Evolutionary conservation across 1,140 invertebrate species (phyloP), one percentile per base, ranked within the genome.

Genomic region (Drosophila nigrodunni): DNA sequence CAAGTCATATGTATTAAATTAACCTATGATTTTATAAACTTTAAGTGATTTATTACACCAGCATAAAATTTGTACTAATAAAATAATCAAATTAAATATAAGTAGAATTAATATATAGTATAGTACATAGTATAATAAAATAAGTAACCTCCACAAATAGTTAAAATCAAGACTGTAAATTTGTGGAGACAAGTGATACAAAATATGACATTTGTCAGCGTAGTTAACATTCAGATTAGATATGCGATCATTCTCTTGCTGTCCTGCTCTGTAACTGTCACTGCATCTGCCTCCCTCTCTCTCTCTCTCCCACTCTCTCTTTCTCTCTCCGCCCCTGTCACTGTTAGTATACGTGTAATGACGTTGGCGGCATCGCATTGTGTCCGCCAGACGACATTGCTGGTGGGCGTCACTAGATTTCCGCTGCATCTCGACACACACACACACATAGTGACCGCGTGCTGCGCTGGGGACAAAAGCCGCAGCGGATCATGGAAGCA

Each of bases 341-440:
- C 15, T 47, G 43, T 43, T 37, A n/a, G 34, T 54, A 34, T 55
- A 34, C 37, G 43, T 54, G 49, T 21, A 39, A 39, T 57, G 70
- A 50, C 34, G 52, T 25, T 50, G 49, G 30, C 49, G 49, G 18
- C n/a, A 25, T 43, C 39, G 18, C 10, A 46, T 13, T 57, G 49
- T 64, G 62, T 77, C 50, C 72, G 82, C 43, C 52, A 58, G 25
- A 34, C 11, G 49, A 30, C 49, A 35, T 60, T 59, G 64, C 54
- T 59, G 49, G 81, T 86, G 82, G 82, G 79, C 83, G 83, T 71
- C 74, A 72, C 64, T 72, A 82, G 77, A 79, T 82, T 82, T 86
- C 83, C 83, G 79, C 58, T 79, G 76, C 72, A 77, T 57, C 50
- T 68, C 44, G 54, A 59, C 68, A 66, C 74, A 47, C 52, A 25